Conservation (phyloP, 2,113 vertebrate species). For the Variabilichromis moorii region DNA sequence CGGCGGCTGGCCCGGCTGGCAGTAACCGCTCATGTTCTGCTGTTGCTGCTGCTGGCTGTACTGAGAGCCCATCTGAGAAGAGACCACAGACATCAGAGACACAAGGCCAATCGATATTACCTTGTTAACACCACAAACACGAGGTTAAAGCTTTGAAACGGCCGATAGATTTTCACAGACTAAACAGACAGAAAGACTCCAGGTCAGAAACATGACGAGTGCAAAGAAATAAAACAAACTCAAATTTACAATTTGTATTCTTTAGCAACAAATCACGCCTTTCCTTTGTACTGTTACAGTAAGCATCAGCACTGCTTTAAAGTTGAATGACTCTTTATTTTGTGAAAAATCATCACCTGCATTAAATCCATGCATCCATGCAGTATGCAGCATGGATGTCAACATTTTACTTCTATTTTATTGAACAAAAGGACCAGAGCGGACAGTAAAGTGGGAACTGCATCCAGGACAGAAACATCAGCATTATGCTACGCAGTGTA, state of each 20-base stretch:
- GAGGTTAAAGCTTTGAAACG: neutral
- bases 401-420: neutral
- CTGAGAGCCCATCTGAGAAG: constrained; percentile 82
- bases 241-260: neutral
- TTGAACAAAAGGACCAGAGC: neutral
- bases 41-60: constrained; percentile 74
- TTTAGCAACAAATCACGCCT: neutral
- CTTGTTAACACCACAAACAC: neutral
- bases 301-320: neutral
- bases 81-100: neutral
- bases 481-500: neutral
- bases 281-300: neutral
- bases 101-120: neutral
- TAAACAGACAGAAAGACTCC: neutral
- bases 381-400: neutral
- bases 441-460: neutral
- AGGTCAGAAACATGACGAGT: neutral
- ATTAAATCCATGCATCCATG: neutral
- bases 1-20: constrained; percentile 85
- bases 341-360: neutral
- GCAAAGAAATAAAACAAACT: neutral
- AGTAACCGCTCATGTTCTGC: constrained; percentile 78
- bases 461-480: neutral
- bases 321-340: neutral
- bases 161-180: neutral